Conservation (phyloP, 2,888 invertebrate genomes). For the Acrobasis consociella region DNA sequence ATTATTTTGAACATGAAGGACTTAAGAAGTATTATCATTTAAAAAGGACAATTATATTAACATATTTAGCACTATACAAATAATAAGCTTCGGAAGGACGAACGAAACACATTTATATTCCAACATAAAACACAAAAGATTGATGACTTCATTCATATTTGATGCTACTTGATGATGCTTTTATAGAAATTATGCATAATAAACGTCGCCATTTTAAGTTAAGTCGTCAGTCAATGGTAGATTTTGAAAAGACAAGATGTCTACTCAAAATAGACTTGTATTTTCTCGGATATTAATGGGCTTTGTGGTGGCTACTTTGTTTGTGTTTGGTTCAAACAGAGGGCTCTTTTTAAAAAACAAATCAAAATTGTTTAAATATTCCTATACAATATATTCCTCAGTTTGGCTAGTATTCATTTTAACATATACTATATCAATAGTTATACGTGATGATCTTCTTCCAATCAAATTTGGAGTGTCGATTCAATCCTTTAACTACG, state of each 20-base stretch:
- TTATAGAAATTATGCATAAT: background rate
- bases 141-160: too few relatives aligned
- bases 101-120: too few relatives aligned
- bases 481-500: background rate
- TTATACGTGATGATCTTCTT: background rate
- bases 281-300: conserved; percentile 6
- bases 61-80: too few relatives aligned
- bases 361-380: conserved; percentile 1
- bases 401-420: background rate
- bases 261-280: background rate
- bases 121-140: too few relatives aligned
- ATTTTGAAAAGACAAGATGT: background rate
- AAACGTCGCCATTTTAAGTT: background rate
- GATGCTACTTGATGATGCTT: too few relatives aligned
- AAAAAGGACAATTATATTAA: too few relatives aligned
- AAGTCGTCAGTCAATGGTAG: background rate
- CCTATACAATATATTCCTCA: conserved; percentile 8
- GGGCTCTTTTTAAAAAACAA: background rate
- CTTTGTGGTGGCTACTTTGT: conserved; percentile 3
- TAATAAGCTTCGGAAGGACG: too few relatives aligned
- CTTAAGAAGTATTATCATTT: too few relatives aligned
- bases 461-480: background rate
- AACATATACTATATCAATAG: background rate
- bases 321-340: conserved; percentile 12
- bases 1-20: too few relatives aligned